Conservation (phyloP, 2,797 vertebrate genomes). For the Hippoglossus hippoglossus region DNA sequence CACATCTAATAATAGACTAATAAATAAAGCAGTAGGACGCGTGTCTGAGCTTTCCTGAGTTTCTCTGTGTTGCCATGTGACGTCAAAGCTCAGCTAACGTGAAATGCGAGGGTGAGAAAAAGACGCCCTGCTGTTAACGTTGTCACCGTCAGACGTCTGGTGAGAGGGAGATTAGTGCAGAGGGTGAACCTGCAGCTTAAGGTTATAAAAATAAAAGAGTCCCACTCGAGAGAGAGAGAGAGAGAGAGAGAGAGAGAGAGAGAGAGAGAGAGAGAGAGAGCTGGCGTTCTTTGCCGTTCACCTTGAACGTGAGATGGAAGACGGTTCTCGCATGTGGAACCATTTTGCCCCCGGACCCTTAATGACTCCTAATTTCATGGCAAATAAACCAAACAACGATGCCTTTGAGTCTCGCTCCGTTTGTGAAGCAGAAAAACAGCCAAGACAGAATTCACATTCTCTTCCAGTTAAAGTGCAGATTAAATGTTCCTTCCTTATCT, state of each 20-base stretch:
- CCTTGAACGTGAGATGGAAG: slow-evolving; percentile 68
- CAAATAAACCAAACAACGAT: slow-evolving; percentile 77
- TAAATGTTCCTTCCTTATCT: slow-evolving; percentile 74
- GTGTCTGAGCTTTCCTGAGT: background rate
- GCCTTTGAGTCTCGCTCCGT: slow-evolving; percentile 74
- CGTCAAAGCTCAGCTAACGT: slow-evolving; percentile 14
- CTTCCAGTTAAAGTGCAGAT: slow-evolving; percentile 60
- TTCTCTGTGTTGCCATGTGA: background rate
- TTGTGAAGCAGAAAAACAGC: slow-evolving; percentile 44
- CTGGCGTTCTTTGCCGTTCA: slow-evolving; percentile 60
- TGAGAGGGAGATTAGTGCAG: slow-evolving; percentile 27
- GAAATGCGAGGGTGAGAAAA: slow-evolving; percentile 25
- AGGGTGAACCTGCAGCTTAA: slow-evolving; percentile 32
- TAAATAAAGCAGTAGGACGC: slow-evolving; percentile 13
- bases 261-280: background rate
- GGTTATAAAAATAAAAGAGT: slow-evolving; percentile 44
- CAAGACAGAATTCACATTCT: slow-evolving; percentile 70
- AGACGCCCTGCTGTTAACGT: slow-evolving; percentile 35
- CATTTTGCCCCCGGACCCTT: slow-evolving; percentile 54
- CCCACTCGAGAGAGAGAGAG: background rate
- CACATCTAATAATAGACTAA: slow-evolving; percentile 28
- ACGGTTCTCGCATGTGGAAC: slow-evolving; percentile 79
- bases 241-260: background rate
- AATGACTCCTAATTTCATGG: slow-evolving; percentile 83
- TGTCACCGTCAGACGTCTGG: slow-evolving; percentile 42